Evolutionary conservation across 2,797 vertebrate species (phyloP), one percentile per base, ranked within the genome.

Genomic region (Smutsia temminckii): DNA sequence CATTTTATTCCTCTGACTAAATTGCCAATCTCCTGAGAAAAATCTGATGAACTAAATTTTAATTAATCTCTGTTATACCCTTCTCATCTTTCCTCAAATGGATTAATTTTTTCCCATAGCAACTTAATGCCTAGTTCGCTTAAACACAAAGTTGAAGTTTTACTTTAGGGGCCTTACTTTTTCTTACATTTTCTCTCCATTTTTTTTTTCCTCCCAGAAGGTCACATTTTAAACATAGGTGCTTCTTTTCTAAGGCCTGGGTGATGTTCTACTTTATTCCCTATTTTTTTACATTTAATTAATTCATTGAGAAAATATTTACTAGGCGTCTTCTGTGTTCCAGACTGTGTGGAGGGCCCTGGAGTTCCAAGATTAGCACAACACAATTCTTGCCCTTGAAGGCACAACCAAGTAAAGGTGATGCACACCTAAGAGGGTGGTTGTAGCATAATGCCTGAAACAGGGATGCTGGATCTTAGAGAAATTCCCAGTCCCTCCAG

Each of bases 1-100:
- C 91, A 95, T 89, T 72, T 95, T 85, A 90, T 85, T 92, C 88
- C 79, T 97, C 85, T 81, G 34, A 93, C 94, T 97, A 96, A 97
- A 96, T 97, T 97, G 90, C 94, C 95, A 96, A 96, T 88, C 96
- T 97, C 96, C 90, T 86, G 95, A 96, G 97, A 97, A 96, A 97
- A 97, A 95, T 95, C 92, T 91, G 96, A 97, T 97, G 96, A 97
- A 97, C 96, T 92, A 97, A 97, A 97, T 94, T 97, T 97, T 97
- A 97, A 97, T 97, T 97, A 97, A 96, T 97, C 96, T 97, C 94
- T 1, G 20, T 93, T 97, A 96, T 92, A 95, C 78, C 53, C 95
- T 93, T 95, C 95, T 97, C 95, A 89, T 97, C 93, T 96, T 96
- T 83, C 95, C 95, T 97, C 95, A 37, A 88, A 94, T 96, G 97